phyloP scores from a whole-genome alignment of 1,140 invertebrate species.

The Dinoponera quadriceps region DNA sequence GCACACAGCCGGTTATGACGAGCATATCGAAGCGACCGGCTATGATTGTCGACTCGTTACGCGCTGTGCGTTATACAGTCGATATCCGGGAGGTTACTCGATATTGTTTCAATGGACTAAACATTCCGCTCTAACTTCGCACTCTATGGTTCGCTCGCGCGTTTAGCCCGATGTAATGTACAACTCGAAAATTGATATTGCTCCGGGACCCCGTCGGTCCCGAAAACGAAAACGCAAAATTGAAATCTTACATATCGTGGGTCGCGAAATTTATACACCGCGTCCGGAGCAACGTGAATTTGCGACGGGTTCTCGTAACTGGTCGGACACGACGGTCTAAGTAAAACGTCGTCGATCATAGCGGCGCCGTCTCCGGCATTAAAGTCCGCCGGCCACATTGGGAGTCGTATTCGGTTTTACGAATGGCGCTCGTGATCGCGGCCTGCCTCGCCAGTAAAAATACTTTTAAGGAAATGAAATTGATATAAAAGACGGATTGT shows the following conservation, averaged over 20 bases:
- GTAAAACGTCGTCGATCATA: constrained; percentile 63
- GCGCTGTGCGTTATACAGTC: neutral
- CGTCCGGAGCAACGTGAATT: constrained; percentile 15
- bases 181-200: too few relatives aligned
- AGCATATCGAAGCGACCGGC: neutral
- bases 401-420: constrained; percentile 67
- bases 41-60: constrained; percentile 19
- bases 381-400: constrained; percentile 60
- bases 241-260: neutral
- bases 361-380: constrained; percentile 64
- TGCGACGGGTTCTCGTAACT: constrained; percentile 6
- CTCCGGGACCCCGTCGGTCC: too few relatives aligned
- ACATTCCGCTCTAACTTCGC: neutral
- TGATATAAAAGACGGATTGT: constrained; percentile 74
- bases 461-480: constrained; percentile 79
- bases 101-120: constrained; percentile 7
- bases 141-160: neutral
- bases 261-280: neutral
- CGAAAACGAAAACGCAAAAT: too few relatives aligned
- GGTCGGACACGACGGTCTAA: constrained; percentile 24
- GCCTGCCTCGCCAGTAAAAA: constrained; percentile 70
- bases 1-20: constrained; percentile 23
- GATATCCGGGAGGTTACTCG: neutral
- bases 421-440: constrained; percentile 54
- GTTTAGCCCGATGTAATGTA: neutral